A percentile compares a stretch with the other conserved stretches of the same genome.
Conservation (phyloP, 2,888 invertebrate species). For the Ptycholaimellus sp. region DNA sequence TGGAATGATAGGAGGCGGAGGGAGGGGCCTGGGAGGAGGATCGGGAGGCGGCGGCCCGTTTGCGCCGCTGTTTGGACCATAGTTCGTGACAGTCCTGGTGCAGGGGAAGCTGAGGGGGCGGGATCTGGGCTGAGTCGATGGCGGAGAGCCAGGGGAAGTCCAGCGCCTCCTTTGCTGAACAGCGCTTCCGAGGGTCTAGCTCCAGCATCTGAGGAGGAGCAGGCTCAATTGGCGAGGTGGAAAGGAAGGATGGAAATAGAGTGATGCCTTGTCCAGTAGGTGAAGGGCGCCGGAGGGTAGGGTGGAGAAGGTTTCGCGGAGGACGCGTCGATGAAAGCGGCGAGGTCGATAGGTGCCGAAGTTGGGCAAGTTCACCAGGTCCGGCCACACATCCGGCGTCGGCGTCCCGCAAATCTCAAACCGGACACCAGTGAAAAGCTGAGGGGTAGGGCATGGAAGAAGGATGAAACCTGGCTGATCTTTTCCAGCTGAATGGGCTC, state of each 20-base stretch:
- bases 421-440: conserved; percentile 27
- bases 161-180: conserved; percentile 76
- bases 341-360: conserved; percentile 76
- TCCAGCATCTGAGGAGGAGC: conserved; percentile 86
- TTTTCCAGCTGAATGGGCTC: conserved; percentile 79
- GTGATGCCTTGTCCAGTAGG: conserved; percentile 33
- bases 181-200: conserved; percentile 71
- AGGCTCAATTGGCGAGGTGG: no score
- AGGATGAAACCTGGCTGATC: conserved; percentile 67
- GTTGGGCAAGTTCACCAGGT: conserved; percentile 68
- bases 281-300: conserved; percentile 53
- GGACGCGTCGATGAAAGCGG: conserved; percentile 57
- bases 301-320: conserved; percentile 46
- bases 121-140: conserved; percentile 47
- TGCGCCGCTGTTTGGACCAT: conserved; percentile 55
- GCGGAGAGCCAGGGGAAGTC: conserved; percentile 71
- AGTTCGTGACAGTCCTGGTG: conserved; percentile 88
- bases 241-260: no score
- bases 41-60: no score
- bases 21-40: no score
- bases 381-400: conserved; percentile 82
- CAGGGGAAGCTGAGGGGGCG: conserved; percentile 36
- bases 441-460: no score
- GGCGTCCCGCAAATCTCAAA: conserved; percentile 57
- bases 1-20: no score